Conservation (phyloP, 2,113 vertebrate genomes). For the Desmodus rotundus region DNA sequence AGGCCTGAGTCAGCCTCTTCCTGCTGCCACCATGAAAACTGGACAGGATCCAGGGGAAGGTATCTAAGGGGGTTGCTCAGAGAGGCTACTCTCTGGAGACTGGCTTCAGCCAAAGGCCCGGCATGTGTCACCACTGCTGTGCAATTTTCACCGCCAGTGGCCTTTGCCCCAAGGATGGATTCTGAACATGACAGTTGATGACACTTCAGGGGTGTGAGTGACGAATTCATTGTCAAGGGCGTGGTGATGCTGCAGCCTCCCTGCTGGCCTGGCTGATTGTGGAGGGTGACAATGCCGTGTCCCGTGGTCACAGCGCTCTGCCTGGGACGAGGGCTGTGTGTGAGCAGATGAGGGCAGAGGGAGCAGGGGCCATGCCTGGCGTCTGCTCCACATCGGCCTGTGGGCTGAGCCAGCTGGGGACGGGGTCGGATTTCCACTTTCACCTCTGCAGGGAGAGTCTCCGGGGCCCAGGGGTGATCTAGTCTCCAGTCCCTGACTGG, state of each 20-base stretch:
- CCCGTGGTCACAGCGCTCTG: constrained; percentile 56
- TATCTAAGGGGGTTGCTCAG: background rate
- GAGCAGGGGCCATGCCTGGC: constrained; percentile 45
- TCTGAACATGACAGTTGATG: constrained; percentile 78
- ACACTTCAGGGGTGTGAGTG: constrained; percentile 75
- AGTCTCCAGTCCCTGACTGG: background rate
- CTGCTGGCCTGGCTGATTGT: constrained; percentile 65
- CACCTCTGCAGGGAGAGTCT: constrained; percentile 39
- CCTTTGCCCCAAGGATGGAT: constrained; percentile 66
- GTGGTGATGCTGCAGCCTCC: constrained; percentile 60
- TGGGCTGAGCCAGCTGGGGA: background rate
- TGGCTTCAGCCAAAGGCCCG: constrained; percentile 53
- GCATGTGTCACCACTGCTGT: constrained; percentile 38
- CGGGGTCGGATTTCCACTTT: constrained; percentile 33
- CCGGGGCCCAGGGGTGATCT: constrained; percentile 31
- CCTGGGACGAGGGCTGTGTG: constrained; percentile 43
- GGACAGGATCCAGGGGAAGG: background rate
- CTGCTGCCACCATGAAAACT: background rate
- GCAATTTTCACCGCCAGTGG: constrained; percentile 65
- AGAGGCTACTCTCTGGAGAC: constrained; percentile 48
- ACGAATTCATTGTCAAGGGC: constrained; percentile 77
- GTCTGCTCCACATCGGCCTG: constrained; percentile 26
- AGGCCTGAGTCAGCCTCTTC: background rate
- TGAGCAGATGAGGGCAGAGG: constrained; percentile 56
- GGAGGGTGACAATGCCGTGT: constrained; percentile 66